phyloP scores from a whole-genome alignment of 2,888 invertebrate genomes.

The Lepidochrysops patricia region DNA sequence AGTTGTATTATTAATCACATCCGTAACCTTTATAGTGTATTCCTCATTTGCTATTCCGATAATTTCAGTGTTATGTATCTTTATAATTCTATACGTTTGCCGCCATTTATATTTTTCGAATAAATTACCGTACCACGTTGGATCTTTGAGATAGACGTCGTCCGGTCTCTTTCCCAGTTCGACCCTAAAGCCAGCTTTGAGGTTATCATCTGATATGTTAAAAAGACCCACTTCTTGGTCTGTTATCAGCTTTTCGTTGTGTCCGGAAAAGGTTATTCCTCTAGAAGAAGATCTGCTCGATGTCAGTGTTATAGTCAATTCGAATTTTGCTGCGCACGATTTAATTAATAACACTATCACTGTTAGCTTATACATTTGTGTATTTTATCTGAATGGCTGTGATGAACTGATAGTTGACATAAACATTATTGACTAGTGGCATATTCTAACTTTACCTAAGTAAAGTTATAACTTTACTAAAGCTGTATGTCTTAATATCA shows the following conservation, averaged over 20 bases:
- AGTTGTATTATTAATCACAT: constrained; percentile 43
- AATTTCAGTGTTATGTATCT: constrained; percentile 34
- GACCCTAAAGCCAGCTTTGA: constrained; percentile 39
- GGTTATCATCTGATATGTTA: constrained; percentile 41
- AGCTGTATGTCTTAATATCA: too few relatives aligned
- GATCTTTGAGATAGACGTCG: constrained; percentile 45
- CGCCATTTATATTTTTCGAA: constrained; percentile 45
- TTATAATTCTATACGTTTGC: constrained; percentile 35
- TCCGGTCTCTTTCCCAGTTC: constrained; percentile 46
- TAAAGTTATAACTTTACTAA: not conserved
- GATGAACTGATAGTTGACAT: not conserved
- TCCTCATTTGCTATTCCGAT: constrained; percentile 38
- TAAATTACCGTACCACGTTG: constrained; percentile 42
- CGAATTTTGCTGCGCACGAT: constrained; percentile 31
- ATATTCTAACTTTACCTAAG: not conserved
- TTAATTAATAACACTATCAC: not conserved
- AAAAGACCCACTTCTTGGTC: constrained; percentile 40
- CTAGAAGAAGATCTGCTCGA: constrained; percentile 28
- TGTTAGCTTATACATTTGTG: not conserved
- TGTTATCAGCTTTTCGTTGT: constrained; percentile 38
- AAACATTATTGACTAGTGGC: not conserved
- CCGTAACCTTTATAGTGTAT: constrained; percentile 32
- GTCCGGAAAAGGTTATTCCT: constrained; percentile 31
- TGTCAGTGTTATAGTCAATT: constrained; percentile 35
- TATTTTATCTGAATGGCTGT: not conserved